Evolutionary conservation across 37 sponge, comb jelly and placozoan species (phyloP).

Genomic region (Lycopodina hypogea): DNA sequence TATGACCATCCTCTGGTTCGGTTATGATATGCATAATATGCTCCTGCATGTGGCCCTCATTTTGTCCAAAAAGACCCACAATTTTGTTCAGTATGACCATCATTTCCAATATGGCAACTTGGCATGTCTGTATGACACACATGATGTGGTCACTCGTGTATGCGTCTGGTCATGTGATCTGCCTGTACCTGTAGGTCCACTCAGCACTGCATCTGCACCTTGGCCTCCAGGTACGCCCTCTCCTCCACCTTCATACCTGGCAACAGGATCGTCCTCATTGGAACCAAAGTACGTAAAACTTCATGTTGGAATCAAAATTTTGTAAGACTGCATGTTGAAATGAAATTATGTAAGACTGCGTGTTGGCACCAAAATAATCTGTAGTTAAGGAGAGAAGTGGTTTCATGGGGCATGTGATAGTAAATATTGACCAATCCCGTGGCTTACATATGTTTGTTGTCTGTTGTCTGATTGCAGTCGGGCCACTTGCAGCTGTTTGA

Average conservation of each 20-base stretch:
- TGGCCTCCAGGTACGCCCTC: slow-evolving; percentile 76
- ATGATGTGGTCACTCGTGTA: neutral
- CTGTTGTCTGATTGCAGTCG: slow-evolving; percentile 26
- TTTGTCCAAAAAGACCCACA: neutral
- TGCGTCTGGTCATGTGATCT: neutral
- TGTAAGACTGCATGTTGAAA: too few relatives aligned
- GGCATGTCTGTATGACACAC: too few relatives aligned
- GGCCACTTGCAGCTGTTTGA: slow-evolving; percentile 86
- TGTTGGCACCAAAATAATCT: neutral
- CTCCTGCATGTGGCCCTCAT: too few relatives aligned
- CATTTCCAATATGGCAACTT: too few relatives aligned
- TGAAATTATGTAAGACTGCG: neutral
- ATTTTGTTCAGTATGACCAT: neutral
- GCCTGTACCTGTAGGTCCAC: slow-evolving; percentile 26
- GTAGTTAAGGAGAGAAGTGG: too few relatives aligned
- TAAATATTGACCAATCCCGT: too few relatives aligned
- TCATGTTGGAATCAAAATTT: too few relatives aligned
- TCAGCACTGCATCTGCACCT: slow-evolving; percentile 71
- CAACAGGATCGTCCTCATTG: slow-evolving; percentile 77
- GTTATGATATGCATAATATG: too few relatives aligned
- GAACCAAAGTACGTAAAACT: slow-evolving; percentile 71
- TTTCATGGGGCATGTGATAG: too few relatives aligned
- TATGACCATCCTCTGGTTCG: too few relatives aligned
- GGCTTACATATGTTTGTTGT: too few relatives aligned
- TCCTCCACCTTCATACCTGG: slow-evolving; percentile 84